phyloP scores from a whole-genome alignment of 2,113 vertebrate species.

The Plecturocebus donacophilus region DNA sequence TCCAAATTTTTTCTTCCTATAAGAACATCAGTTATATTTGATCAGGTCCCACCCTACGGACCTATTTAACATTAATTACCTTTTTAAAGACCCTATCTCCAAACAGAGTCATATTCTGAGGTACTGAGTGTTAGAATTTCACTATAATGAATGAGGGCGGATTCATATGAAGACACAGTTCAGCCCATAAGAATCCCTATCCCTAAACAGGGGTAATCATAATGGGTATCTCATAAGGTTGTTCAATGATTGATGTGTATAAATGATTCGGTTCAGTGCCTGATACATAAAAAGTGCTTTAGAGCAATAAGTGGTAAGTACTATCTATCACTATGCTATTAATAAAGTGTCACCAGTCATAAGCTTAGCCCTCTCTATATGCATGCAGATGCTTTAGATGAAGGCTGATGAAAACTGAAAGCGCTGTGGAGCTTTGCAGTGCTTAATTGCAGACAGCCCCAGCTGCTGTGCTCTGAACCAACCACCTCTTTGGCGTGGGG shows the following conservation, averaged over 20 bases:
- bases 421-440: not conserved
- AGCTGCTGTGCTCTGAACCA: not conserved
- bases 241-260: not conserved
- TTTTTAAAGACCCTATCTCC: not conserved
- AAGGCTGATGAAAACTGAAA: not conserved
- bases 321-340: not conserved
- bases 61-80: not conserved
- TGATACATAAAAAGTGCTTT: not conserved
- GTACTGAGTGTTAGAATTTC: not conserved
- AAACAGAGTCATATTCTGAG: not conserved
- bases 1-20: not conserved
- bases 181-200: not conserved
- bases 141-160: not conserved
- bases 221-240: not conserved
- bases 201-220: not conserved
- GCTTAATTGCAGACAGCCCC: not conserved
- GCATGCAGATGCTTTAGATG: not conserved
- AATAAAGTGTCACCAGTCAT: not conserved
- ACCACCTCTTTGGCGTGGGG: not conserved
- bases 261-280: not conserved
- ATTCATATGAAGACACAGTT: not conserved
- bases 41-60: not conserved
- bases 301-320: not conserved
- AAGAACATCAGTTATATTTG: not conserved
- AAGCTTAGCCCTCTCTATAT: not conserved